phyloP scores from a whole-genome alignment of 1,140 invertebrate genomes.

The Charaxes varanes region DNA sequence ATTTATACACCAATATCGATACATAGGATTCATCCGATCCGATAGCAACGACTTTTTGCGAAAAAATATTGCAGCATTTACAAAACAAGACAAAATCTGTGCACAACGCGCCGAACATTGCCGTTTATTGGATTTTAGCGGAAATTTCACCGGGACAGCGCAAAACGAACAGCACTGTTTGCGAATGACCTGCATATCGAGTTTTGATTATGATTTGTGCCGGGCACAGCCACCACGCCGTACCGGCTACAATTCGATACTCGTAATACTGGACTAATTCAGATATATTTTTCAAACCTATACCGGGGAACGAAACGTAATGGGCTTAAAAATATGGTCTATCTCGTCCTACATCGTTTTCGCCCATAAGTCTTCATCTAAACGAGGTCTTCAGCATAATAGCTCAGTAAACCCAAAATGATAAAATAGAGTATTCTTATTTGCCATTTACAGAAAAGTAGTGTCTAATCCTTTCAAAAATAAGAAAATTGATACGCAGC shows the following conservation, averaged over 20 bases:
- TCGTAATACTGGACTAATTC: constrained; percentile 11
- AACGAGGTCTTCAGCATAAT: too few relatives aligned
- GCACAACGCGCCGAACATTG: constrained; percentile 22
- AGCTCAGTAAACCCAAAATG: too few relatives aligned
- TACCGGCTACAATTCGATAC: constrained; percentile 12
- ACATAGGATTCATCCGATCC: constrained; percentile 15
- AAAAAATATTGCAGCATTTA: constrained; percentile 27
- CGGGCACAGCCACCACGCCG: constrained; percentile 22
- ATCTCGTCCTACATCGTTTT: too few relatives aligned
- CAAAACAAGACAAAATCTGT: constrained; percentile 28
- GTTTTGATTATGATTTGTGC: constrained; percentile 61
- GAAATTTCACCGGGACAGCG: constrained; percentile 49
- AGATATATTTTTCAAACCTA: constrained; percentile 8
- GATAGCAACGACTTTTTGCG: constrained; percentile 12
- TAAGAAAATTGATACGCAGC: too few relatives aligned
- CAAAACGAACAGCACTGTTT: constrained; percentile 46
- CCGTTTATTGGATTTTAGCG: constrained; percentile 64
- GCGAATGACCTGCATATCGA: constrained; percentile 54
- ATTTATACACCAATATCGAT: too few relatives aligned
- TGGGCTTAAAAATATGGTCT: too few relatives aligned
- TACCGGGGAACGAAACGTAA: too few relatives aligned
- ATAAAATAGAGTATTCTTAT: too few relatives aligned
- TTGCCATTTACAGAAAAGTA: too few relatives aligned
- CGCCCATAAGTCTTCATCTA: too few relatives aligned
- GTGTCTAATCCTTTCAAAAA: too few relatives aligned